Base-by-base conservation (phyloP, 2,113 vertebrate species). In the Tetraodon nigroviridis region DNA sequence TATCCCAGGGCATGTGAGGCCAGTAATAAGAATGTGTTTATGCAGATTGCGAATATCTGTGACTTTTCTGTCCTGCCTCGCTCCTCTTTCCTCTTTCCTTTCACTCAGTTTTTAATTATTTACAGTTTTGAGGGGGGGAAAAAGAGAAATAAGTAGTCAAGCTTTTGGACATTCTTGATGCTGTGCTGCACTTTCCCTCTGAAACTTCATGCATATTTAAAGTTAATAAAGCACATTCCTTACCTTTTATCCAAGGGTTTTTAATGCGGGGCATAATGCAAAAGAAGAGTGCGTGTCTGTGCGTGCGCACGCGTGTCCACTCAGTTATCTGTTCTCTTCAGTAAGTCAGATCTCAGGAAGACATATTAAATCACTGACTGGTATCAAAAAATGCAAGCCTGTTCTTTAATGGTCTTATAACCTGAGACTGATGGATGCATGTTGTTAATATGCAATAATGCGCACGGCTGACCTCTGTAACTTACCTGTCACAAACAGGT, bases 161-260 rank as follows among this genome's bases (percentile, higher is more conserved):
- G 88, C 80, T 86, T 87, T 85, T 86, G 87, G 84, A 86, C 78
- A 86, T 86, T 87, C 76, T 67, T 79, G 73, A 87, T 82, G 81
- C 72, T 73, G 60, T 64, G 84, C 86, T 72, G 83, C 85, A 87
- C 88, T 87, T 88, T 84, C 78, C 74, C 81, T 86, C 85, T 80
- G 86, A 89, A 90, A 89, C 83, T 80, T 89, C 88, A 90, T 89
- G 83, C 89, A 91, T 90, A 89, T 89, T 89, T 91, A 87, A 90
- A 88, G 78, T 89, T 90, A 89, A 90, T 90, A 90, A 90, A 89
- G 84, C 82, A 83, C 72, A 84, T 86, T 84, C 80, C 85, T 87
- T 86, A 88, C 87, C 83, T 89, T 90, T 87, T 88, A 90, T 88
- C 86, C 78, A 53, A 27, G 71, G 78, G 75, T 58, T 84, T 80